Percentiles rank a stretch among this genome's conserved stretches.
These are phyloP conservation scores for Lampris megalopsis DNA, from an alignment of 2,113 vertebrate genomes.

Conservation along the genomic window DNA sequence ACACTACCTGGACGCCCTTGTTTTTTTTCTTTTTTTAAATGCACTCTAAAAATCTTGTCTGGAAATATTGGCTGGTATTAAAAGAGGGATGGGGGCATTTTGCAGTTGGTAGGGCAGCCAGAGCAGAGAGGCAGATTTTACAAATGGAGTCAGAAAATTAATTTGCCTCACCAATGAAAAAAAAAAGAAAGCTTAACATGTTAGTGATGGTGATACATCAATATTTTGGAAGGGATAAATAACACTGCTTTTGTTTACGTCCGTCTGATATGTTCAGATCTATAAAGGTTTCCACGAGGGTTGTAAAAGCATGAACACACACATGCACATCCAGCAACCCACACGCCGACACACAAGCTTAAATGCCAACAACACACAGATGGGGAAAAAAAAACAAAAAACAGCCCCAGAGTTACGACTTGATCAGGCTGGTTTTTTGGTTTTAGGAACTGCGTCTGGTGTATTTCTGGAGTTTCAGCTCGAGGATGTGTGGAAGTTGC, in stretches of 20 bases:
- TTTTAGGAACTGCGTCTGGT: slow-evolving; percentile 49
- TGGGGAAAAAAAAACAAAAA: background rate
- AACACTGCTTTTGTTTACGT: slow-evolving; percentile 9
- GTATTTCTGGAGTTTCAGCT: slow-evolving; percentile 53
- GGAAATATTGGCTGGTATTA: slow-evolving; percentile 53
- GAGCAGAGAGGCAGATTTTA: slow-evolving; percentile 25
- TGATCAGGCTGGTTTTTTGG: slow-evolving; percentile 26
- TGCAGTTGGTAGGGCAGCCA: slow-evolving; percentile 20
- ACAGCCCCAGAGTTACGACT: slow-evolving; percentile 11
- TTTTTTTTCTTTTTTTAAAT: slow-evolving; percentile 18
- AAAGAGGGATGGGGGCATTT: slow-evolving; percentile 11
- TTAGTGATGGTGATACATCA: background rate
- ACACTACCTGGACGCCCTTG: no score
- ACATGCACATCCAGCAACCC: background rate
- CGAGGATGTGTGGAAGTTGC: slow-evolving; percentile 59
- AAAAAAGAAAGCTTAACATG: background rate
- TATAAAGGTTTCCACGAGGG: background rate
- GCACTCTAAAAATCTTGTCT: slow-evolving; percentile 26
- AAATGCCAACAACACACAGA: background rate
- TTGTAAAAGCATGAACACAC: background rate
- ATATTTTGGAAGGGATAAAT: slow-evolving; percentile 3
- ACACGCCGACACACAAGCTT: background rate
- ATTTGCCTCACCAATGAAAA: slow-evolving; percentile 3
- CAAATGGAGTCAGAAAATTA: slow-evolving; percentile 19
- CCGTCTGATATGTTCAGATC: background rate